Conservation (phyloP, 2,797 vertebrate species). For the Aulostomus chinensis region DNA sequence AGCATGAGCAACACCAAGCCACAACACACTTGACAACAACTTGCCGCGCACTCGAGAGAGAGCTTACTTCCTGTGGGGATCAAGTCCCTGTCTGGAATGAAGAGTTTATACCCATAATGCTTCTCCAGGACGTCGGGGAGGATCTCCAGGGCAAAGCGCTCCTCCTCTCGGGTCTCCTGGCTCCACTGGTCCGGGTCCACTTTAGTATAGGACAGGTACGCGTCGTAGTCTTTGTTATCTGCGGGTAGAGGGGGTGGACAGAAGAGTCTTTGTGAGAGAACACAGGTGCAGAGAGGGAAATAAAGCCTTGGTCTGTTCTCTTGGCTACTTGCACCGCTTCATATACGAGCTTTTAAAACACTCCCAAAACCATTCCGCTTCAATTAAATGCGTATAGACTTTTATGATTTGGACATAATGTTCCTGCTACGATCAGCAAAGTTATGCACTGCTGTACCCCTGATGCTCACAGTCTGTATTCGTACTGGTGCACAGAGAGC, state of each 20-base stretch:
- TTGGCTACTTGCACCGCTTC: slow-evolving; percentile 12
- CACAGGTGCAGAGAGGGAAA: slow-evolving; percentile 3
- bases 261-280: no score
- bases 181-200: slow-evolving; percentile 99
- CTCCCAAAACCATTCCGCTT: slow-evolving; percentile 30
- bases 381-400: slow-evolving; percentile 31
- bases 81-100: slow-evolving; percentile 98
- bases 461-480: slow-evolving; percentile 42
- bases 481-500: slow-evolving; percentile 20
- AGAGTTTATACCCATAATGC: slow-evolving; percentile 98
- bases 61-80: slow-evolving; percentile 99
- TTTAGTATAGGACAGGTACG: slow-evolving; percentile 98
- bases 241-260: slow-evolving; percentile 73
- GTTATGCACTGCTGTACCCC: slow-evolving; percentile 7
- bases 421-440: slow-evolving; percentile 50
- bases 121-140: slow-evolving; percentile 98
- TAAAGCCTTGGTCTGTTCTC: slow-evolving; percentile 1
- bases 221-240: slow-evolving; percentile 98
- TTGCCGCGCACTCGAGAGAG: slow-evolving; percentile 67
- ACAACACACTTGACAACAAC: slow-evolving; percentile 68
- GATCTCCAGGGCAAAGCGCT: slow-evolving; percentile 97
- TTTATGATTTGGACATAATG: slow-evolving; percentile 30
- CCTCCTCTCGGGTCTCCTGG: slow-evolving; percentile 96
- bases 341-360: slow-evolving; percentile 4
- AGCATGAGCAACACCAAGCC: slow-evolving; percentile 59